A percentile compares a stretch with the other conserved stretches of the same genome.
Evolutionary conservation across 2,888 invertebrate species (phyloP).

Genomic region (Sacculina carcini): DNA sequence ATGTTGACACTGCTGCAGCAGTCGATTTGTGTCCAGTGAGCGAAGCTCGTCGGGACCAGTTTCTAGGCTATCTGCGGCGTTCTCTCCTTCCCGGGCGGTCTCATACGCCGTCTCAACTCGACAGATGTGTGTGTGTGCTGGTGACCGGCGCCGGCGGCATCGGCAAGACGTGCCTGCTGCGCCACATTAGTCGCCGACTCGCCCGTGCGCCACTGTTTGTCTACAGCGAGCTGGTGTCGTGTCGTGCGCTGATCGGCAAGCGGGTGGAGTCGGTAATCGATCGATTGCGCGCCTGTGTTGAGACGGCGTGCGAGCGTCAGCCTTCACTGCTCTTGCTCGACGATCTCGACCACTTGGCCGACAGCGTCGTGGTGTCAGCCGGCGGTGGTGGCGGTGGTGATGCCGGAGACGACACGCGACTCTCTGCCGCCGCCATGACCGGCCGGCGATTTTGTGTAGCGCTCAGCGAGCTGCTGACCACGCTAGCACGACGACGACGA

Average conservation of each 20-base stretch:
- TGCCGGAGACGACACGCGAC: not conserved
- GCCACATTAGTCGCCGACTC: not conserved
- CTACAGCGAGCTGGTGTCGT: not conserved
- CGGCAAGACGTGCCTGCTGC: not conserved
- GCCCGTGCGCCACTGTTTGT: not conserved
- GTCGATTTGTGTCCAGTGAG: too few relatives aligned
- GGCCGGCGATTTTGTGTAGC: not conserved
- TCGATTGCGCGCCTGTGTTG: not conserved
- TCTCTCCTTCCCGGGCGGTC: too few relatives aligned
- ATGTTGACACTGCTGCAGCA: too few relatives aligned
- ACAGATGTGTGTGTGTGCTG: too few relatives aligned
- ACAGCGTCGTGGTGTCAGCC: too few relatives aligned
- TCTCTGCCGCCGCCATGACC: not conserved
- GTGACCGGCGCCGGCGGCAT: not conserved
- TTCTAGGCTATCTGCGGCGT: too few relatives aligned
- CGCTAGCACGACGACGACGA: not conserved
- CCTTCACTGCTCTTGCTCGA: not conserved
- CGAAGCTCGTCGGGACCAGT: too few relatives aligned
- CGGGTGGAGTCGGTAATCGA: not conserved
- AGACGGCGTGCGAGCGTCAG: not conserved
- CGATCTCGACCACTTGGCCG: not conserved
- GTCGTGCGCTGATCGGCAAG: not conserved
- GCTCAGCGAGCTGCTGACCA: not conserved
- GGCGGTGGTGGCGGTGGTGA: too few relatives aligned
- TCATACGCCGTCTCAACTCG: too few relatives aligned